These are phyloP conservation scores for Distichodus sexfasciatus DNA, from an alignment of 2,797 vertebrate species.

Conservation along the genomic window DNA sequence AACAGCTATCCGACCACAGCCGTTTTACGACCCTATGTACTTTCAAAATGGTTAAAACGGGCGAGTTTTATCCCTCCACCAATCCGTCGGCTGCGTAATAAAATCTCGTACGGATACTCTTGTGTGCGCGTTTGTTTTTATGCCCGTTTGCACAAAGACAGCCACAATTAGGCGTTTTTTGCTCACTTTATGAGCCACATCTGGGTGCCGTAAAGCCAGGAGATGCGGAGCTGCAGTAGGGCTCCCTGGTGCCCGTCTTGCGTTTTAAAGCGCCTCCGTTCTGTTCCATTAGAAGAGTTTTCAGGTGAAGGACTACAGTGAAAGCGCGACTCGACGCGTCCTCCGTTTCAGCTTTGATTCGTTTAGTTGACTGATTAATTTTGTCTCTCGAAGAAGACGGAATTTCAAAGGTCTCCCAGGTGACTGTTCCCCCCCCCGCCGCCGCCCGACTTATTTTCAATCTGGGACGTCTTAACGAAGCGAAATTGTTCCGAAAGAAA, in stretches of 20 bases:
- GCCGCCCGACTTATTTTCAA: neutral
- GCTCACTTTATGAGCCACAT: conserved; percentile 45
- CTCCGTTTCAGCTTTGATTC: neutral
- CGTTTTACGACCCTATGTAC: too few species aligned
- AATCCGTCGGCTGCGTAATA: conserved; percentile 33
- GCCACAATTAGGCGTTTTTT: conserved; percentile 38
- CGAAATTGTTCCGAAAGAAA: conserved; percentile 14
- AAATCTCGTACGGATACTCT: conserved; percentile 24
- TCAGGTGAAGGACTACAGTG: neutral
- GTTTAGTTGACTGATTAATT: neutral
- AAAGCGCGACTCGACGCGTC: neutral
- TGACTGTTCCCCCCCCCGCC: too few species aligned
- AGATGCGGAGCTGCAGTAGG: conserved; percentile 22
- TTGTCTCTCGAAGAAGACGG: conserved; percentile 9
- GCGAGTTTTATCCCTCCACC: neutral
- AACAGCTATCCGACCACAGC: too few species aligned
- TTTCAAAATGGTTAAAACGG: too few species aligned
- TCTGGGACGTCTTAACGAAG: conserved; percentile 27
- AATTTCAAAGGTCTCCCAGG: too few species aligned
- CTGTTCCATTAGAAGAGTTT: neutral
- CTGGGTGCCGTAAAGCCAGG: conserved; percentile 37
- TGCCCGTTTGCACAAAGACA: conserved; percentile 11
- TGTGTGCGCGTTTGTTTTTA: conserved; percentile 46
- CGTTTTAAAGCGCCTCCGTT: conserved; percentile 5
- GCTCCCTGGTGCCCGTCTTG: conserved; percentile 21